Conservation (phyloP, 2,113 vertebrate species). For the Ranitomeya imitator region DNA sequence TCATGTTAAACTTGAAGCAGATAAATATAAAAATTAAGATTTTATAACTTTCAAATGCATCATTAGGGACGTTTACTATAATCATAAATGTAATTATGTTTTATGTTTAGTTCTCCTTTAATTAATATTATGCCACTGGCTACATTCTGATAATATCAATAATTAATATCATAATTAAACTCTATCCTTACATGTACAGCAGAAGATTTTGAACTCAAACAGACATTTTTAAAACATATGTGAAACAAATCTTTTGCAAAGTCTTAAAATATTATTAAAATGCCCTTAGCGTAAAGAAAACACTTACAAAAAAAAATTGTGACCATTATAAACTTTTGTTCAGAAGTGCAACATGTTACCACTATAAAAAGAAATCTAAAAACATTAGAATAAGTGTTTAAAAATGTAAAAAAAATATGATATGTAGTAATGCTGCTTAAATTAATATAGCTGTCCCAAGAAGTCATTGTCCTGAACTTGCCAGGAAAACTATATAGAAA, state of each 20-base stretch:
- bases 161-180: conserved; percentile 32
- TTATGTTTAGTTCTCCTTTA: conserved; percentile 29
- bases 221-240: conserved; percentile 33
- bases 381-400: no score
- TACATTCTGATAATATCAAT: conserved; percentile 36
- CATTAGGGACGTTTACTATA: conserved; percentile 24
- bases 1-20: neutral
- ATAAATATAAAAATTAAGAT: conserved; percentile 25
- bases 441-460: no score
- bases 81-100: conserved; percentile 44
- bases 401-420: no score
- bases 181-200: neutral
- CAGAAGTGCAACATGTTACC: no score
- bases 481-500: no score
- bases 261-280: neutral
- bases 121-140: conserved; percentile 29
- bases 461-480: no score
- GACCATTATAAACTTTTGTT: neutral
- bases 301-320: no score
- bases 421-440: no score
- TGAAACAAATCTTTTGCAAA: neutral
- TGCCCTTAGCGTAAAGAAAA: neutral
- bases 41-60: conserved; percentile 28
- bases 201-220: conserved; percentile 29
- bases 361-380: no score